Evolutionary conservation across 1,140 invertebrate species (phyloP).

Genomic region (Ridgeia piscesae): DNA sequence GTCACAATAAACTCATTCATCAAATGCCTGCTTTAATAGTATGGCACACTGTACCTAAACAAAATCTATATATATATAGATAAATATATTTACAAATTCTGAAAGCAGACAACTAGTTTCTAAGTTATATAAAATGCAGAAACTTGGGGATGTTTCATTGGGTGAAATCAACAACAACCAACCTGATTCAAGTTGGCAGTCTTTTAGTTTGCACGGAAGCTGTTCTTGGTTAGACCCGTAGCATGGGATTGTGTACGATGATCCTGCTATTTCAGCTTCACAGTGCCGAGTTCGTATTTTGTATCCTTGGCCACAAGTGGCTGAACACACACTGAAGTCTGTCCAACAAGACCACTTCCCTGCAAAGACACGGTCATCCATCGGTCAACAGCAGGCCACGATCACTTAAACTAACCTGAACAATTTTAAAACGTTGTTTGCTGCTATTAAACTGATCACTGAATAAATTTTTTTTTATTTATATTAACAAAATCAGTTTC

Average conservation of each 20-base stretch:
- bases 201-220: constrained; percentile 20
- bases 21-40: neutral
- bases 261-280: constrained; percentile 29
- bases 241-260: constrained; percentile 35
- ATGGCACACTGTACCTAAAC: neutral
- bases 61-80: neutral
- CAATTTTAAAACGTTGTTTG: no score
- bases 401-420: no score
- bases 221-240: constrained; percentile 32
- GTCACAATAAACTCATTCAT: neutral
- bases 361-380: constrained; percentile 12
- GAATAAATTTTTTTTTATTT: no score
- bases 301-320: constrained; percentile 39
- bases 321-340: constrained; percentile 38
- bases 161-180: neutral
- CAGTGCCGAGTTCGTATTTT: constrained; percentile 34
- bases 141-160: neutral
- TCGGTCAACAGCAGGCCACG: constrained; percentile 6
- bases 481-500: no score
- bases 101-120: neutral
- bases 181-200: neutral
- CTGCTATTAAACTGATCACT: no score
- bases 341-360: constrained; percentile 46
- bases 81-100: neutral
- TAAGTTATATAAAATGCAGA: neutral